phyloP scores from a whole-genome alignment of 2,797 vertebrate species.

The Anguilla marmorata region DNA sequence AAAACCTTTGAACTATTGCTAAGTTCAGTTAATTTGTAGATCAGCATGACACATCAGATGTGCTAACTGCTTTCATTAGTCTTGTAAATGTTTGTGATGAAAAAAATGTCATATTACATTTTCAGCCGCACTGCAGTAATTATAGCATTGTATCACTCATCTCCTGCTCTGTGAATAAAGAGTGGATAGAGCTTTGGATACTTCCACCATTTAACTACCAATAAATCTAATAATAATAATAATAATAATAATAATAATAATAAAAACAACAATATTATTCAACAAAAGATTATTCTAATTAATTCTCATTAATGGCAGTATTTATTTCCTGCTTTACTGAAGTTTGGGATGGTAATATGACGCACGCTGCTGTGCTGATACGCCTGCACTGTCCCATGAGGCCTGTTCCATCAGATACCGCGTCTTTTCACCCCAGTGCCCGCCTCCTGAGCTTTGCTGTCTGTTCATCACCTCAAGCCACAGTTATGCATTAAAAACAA shows the following conservation, averaged over 20 bases:
- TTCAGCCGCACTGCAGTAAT: not conserved
- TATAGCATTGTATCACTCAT: not conserved
- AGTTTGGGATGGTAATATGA: not conserved
- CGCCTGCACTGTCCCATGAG: not conserved
- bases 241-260: not conserved
- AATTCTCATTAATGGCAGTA: not conserved
- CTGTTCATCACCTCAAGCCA: not conserved
- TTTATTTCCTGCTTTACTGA: not conserved
- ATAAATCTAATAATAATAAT: not conserved
- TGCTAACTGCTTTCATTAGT: conserved; percentile 4
- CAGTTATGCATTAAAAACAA: not conserved
- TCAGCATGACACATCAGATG: not conserved
- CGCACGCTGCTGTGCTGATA: not conserved
- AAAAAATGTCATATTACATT: not conserved
- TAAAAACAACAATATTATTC: not conserved
- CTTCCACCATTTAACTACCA: not conserved
- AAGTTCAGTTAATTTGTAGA: not conserved
- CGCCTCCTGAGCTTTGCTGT: not conserved
- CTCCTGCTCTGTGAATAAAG: not conserved
- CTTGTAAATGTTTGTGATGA: conserved; percentile 7
- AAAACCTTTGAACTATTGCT: not conserved
- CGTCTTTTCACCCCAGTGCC: not conserved
- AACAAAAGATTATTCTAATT: not conserved
- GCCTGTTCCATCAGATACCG: not conserved
- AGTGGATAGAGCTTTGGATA: not conserved